phyloP scores from a whole-genome alignment of 2,113 vertebrate species.

The Oceanites oceanicus region DNA sequence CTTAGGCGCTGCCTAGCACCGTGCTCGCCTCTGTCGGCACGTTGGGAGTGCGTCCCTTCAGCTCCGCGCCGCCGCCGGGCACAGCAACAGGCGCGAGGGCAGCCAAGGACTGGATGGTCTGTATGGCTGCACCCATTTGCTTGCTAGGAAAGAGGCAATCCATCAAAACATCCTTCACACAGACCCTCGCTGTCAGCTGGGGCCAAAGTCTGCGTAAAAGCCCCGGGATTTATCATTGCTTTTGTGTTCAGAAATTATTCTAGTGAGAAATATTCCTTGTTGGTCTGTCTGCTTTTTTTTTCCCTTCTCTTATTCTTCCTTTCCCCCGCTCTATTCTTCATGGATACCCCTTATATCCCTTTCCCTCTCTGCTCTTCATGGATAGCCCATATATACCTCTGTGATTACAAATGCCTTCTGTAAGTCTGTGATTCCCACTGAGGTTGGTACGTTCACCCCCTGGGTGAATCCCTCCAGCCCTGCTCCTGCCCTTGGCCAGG shows the following conservation, averaged over 20 bases:
- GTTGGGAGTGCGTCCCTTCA: accelerated
- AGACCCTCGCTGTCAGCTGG: accelerated
- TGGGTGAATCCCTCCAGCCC: neutral
- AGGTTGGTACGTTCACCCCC: neutral
- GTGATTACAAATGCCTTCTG: neutral
- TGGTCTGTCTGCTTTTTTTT: neutral
- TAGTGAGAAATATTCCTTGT: neutral
- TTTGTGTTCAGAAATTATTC: neutral
- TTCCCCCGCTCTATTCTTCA: neutral
- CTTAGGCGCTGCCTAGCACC: accelerated
- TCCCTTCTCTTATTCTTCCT: neutral
- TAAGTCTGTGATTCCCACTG: neutral
- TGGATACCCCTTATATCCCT: neutral
- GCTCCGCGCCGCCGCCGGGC: neutral
- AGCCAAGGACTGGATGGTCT: neutral
- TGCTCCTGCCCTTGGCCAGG: neutral
- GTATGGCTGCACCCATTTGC: accelerated
- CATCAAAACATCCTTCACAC: neutral
- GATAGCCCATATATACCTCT: too few relatives aligned
- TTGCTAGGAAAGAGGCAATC: neutral
- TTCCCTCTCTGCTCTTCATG: neutral
- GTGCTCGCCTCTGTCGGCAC: neutral
- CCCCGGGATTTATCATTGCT: neutral
- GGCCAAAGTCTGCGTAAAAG: neutral
- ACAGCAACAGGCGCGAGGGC: accelerated